Conservation (phyloP, 2,888 invertebrate genomes). For the Acheta domesticus region DNA sequence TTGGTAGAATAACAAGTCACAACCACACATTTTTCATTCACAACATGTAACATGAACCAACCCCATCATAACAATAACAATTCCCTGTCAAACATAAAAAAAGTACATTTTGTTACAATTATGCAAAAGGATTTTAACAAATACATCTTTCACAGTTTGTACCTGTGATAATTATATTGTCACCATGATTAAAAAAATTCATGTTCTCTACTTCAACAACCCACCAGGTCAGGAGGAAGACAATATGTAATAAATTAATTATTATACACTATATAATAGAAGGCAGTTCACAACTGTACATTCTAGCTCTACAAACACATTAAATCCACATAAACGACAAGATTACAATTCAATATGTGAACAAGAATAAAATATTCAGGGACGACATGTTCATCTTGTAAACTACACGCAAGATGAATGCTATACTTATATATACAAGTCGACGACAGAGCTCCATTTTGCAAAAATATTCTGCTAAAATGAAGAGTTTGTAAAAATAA, state of each 20-base stretch:
- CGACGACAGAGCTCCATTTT: no score
- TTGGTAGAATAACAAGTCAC: constrained; percentile 22
- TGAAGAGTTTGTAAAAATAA: no score
- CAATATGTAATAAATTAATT: constrained; percentile 25
- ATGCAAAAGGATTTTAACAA: constrained; percentile 11
- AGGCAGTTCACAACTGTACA: neutral
- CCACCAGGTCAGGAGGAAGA: constrained; percentile 23
- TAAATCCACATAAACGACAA: neutral
- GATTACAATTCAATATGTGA: neutral
- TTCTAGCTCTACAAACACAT: no score
- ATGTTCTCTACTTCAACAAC: neutral
- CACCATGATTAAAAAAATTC: constrained; percentile 34
- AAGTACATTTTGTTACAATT: neutral
- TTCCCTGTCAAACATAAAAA: constrained; percentile 19
- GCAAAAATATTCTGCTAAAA: no score
- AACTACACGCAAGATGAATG: no score
- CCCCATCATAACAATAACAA: constrained; percentile 25
- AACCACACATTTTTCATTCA: neutral
- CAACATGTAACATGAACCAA: neutral
- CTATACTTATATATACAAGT: no score
- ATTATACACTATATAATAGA: neutral
- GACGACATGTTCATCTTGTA: no score
- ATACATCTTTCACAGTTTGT: constrained; percentile 18
- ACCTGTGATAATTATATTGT: constrained; percentile 34
- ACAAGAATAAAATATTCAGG: neutral